These are phyloP conservation scores for Ptyas mucosa DNA, from an alignment of 2,113 vertebrate species.

Conservation along the genomic window DNA sequence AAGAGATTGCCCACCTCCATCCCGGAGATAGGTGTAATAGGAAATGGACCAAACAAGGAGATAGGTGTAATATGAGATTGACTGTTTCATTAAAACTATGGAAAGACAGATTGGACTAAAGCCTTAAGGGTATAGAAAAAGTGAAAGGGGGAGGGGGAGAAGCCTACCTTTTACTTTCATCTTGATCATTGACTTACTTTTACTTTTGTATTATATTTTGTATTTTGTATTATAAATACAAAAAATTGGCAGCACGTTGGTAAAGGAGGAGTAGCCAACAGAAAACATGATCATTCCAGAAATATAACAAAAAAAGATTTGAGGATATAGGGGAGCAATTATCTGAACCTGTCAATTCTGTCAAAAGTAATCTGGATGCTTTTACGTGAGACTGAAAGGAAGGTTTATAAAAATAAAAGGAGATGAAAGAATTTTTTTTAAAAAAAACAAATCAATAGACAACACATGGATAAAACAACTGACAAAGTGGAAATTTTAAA, in stretches of 20 bases:
- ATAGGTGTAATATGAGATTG: background rate
- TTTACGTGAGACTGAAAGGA: background rate
- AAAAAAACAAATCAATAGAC: background rate
- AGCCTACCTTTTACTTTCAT: background rate
- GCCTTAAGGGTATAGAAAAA: background rate
- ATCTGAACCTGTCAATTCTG: background rate
- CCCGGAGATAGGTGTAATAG: no score
- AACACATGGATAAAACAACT: background rate
- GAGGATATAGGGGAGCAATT: background rate
- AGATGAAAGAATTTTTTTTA: background rate
- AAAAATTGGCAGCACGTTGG: background rate
- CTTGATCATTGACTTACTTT: background rate
- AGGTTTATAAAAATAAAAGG: background rate
- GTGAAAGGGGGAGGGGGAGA: background rate
- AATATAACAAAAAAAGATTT: background rate
- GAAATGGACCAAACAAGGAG: background rate
- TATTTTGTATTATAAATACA: background rate
- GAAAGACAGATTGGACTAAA: background rate
- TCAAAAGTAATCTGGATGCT: background rate
- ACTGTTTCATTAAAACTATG: background rate
- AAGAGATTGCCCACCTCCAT: background rate
- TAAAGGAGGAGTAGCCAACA: background rate
- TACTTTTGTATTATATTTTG: background rate
- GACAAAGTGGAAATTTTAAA: background rate
- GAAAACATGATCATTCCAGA: background rate